A percentile compares a stretch with the other conserved stretches of the same genome.
phyloP scores from a whole-genome alignment of 1,140 invertebrate genomes.

The Bombus ignitus region DNA sequence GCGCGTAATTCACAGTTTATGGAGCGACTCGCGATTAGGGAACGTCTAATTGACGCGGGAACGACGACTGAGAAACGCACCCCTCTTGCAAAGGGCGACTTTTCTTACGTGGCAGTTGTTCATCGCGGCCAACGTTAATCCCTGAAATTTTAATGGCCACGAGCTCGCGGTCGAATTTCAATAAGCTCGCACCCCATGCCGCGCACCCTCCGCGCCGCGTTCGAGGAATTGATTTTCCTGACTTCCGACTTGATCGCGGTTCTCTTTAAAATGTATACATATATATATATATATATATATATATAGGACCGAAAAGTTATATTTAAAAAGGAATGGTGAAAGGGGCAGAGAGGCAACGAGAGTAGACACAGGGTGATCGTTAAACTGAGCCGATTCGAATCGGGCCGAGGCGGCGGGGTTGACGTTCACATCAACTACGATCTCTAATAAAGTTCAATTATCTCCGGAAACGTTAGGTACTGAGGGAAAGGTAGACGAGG shows the following conservation, averaged over 20 bases:
- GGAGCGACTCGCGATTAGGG: constrained; percentile 70
- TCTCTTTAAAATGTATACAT: neutral
- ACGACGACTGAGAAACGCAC: constrained; percentile 56
- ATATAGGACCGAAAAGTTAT: neutral
- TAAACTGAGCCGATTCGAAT: constrained; percentile 57
- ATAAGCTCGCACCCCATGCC: constrained; percentile 55
- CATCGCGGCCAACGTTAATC: constrained; percentile 69
- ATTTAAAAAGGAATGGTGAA: neutral
- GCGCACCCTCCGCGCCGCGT: constrained; percentile 10
- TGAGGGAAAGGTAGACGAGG: constrained; percentile 41
- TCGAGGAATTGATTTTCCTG: constrained; percentile 67
- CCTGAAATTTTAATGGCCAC: constrained; percentile 73
- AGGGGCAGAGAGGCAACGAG: constrained; percentile 12
- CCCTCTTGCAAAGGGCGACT: constrained; percentile 9
- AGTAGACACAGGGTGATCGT: constrained; percentile 36
- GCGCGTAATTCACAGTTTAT: constrained; percentile 68
- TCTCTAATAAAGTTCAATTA: constrained; percentile 76
- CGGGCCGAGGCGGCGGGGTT: constrained; percentile 43
- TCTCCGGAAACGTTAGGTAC: constrained; percentile 66
- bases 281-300: no score
- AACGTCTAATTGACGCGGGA: constrained; percentile 75
- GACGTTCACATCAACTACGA: constrained; percentile 57
- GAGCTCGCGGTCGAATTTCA: constrained; percentile 72
- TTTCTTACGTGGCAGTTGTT: constrained; percentile 49
- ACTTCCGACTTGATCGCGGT: neutral